Percentiles rank a stretch among this genome's conserved stretches.
Conservation (phyloP, 2,888 invertebrate species). For the Nemotelus pantherinus region DNA sequence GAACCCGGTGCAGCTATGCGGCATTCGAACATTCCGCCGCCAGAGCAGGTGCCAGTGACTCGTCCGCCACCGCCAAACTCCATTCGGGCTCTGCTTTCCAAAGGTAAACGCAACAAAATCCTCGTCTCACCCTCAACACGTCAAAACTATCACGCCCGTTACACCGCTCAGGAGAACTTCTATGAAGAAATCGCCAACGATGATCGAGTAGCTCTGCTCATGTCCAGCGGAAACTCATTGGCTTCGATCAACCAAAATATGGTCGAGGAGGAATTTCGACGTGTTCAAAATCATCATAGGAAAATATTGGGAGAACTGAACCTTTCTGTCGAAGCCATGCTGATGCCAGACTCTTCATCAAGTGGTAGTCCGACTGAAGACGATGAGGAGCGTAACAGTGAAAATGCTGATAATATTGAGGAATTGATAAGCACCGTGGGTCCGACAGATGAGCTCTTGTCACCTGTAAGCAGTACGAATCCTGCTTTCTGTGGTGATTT, state of each 20-base stretch:
- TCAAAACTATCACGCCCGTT: slow-evolving; percentile 79
- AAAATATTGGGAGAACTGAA: slow-evolving; percentile 86
- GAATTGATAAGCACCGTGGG: slow-evolving; percentile 73
- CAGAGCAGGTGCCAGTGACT: slow-evolving; percentile 60
- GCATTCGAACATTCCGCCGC: slow-evolving; percentile 74
- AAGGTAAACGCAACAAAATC: slow-evolving; percentile 63
- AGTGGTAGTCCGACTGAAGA: slow-evolving; percentile 66
- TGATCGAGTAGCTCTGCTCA: slow-evolving; percentile 51
- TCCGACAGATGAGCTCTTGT: slow-evolving; percentile 77
- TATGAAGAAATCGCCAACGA: slow-evolving; percentile 56
- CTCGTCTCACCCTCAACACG: slow-evolving; percentile 60
- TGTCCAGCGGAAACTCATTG: slow-evolving; percentile 67
- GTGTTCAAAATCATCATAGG: slow-evolving; percentile 84
- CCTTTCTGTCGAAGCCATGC: slow-evolving; percentile 88
- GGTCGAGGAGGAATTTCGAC: slow-evolving; percentile 84
- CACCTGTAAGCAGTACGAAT: slow-evolving; percentile 70
- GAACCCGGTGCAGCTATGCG: slow-evolving; percentile 73
- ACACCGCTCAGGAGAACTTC: slow-evolving; percentile 66
- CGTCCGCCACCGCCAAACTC: slow-evolving; percentile 61
- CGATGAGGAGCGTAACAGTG: slow-evolving; percentile 50
- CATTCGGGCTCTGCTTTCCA: slow-evolving; percentile 62
- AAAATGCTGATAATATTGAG: slow-evolving; percentile 71
- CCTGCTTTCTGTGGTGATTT: slow-evolving; percentile 69
- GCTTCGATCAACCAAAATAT: slow-evolving; percentile 76
- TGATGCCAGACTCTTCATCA: slow-evolving; percentile 79